Evolutionary conservation across 2,888 invertebrate genomes (phyloP).

Genomic region (Stenodema calcarata): DNA sequence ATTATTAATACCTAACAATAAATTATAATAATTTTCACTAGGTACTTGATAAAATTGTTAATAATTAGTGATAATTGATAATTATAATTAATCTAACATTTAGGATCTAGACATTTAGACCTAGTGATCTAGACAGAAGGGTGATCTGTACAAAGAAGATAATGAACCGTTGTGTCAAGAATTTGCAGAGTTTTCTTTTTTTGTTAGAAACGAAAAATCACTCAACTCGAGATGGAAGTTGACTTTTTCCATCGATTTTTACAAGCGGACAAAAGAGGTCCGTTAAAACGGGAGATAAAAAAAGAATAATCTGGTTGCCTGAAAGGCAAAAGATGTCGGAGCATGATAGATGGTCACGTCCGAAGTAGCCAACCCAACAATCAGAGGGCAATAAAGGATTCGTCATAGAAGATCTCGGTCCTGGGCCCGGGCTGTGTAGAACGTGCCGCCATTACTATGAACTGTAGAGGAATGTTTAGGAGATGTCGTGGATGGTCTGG

Average conservation of each 20-base stretch:
- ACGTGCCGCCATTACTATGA: conserved; percentile 28
- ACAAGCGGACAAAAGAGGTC: conserved; percentile 3
- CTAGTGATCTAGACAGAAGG: no score
- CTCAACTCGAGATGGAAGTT: background rate
- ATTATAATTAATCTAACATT: no score
- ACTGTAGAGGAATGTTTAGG: conserved; percentile 30
- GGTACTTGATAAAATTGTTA: no score
- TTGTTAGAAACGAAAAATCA: no score
- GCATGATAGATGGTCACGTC: conserved; percentile 26
- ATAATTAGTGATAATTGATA: no score
- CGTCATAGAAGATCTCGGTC: conserved; percentile 8
- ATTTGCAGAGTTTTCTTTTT: no score
- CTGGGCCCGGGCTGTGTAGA: background rate
- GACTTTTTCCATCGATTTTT: background rate
- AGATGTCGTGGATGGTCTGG: conserved; percentile 2
- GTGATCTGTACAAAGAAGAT: no score
- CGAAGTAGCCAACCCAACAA: conserved; percentile 21
- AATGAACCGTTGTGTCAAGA: no score
- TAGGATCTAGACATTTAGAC: no score
- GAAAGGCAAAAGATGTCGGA: conserved; percentile 21
- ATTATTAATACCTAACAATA: no score
- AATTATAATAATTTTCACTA: no score
- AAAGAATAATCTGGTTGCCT: conserved; percentile 9
- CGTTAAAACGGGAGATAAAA: background rate
- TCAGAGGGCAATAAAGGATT: conserved; percentile 32